Conservation (phyloP, 2,797 vertebrate genomes). For the Anguilla megastoma region DNA sequence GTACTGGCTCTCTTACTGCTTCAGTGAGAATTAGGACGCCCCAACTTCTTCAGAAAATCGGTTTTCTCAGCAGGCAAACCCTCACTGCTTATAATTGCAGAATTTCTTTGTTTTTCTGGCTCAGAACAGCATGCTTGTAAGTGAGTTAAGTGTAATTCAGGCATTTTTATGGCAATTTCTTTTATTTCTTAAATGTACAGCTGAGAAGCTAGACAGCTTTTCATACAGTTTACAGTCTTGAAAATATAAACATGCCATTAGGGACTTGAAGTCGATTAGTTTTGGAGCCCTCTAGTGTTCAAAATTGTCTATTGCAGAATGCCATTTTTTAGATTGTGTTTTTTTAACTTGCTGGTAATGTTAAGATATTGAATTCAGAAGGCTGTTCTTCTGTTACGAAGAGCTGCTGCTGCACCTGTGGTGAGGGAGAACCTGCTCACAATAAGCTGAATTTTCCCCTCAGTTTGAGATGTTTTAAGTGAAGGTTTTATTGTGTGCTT, state of each 20-base stretch:
- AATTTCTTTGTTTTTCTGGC: background rate
- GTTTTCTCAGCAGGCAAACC: background rate
- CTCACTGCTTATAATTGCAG: background rate
- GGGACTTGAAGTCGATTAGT: background rate
- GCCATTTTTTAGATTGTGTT: background rate
- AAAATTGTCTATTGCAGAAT: background rate
- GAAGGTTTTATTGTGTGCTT: background rate
- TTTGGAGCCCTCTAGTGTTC: conserved; percentile 11
- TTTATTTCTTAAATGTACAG: background rate
- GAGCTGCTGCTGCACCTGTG: background rate
- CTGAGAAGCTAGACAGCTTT: background rate
- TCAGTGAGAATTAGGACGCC: background rate
- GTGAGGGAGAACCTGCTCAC: background rate
- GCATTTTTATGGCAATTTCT: background rate
- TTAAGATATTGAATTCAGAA: background rate
- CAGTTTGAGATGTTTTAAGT: background rate
- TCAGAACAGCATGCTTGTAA: background rate
- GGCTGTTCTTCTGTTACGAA: background rate
- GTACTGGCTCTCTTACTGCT: background rate
- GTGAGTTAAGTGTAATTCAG: background rate
- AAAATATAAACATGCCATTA: background rate
- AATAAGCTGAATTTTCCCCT: background rate
- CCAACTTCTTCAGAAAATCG: background rate
- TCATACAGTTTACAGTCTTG: background rate
- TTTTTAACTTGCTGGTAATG: background rate